Conservation (phyloP, 2,113 vertebrate species). For the Cyphomyrus plagiostoma region DNA sequence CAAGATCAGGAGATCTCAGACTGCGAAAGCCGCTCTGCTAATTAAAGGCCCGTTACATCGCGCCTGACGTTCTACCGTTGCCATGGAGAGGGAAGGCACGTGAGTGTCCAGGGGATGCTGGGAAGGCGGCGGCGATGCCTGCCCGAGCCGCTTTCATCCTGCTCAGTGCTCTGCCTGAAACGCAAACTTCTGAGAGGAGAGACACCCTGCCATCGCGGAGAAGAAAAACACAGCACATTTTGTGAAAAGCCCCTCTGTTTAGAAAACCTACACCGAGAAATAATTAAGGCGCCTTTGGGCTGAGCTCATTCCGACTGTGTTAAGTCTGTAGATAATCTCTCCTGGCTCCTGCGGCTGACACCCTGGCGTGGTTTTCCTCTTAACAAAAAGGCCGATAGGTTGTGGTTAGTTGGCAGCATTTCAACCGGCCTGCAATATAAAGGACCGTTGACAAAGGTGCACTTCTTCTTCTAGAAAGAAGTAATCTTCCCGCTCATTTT, state of each 20-base stretch:
- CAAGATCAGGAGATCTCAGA: constrained; percentile 1
- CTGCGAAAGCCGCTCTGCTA: constrained; percentile 3
- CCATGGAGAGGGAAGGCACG: not conserved
- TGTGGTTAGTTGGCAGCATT: not conserved
- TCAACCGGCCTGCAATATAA: not conserved
- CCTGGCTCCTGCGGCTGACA: not conserved
- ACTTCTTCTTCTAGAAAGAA: not conserved
- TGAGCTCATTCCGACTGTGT: not conserved
- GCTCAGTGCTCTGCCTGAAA: not conserved
- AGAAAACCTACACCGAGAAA: not conserved
- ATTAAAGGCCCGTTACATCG: constrained; percentile 7
- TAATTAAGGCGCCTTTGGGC: not conserved
- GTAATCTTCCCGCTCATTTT: not conserved
- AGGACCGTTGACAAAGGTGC: not conserved
- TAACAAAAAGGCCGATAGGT: not conserved
- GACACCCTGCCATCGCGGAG: not conserved
- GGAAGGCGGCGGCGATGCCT: not conserved
- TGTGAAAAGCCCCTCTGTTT: not conserved
- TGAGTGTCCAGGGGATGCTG: not conserved
- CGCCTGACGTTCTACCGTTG: not conserved
- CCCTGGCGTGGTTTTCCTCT: not conserved
- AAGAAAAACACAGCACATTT: not conserved
- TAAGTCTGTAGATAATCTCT: not conserved
- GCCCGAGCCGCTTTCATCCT: not conserved
- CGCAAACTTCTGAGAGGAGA: not conserved